Base-by-base conservation (phyloP, 92 coral and sea anemone species). In the Scolanthus callimorphus region DNA sequence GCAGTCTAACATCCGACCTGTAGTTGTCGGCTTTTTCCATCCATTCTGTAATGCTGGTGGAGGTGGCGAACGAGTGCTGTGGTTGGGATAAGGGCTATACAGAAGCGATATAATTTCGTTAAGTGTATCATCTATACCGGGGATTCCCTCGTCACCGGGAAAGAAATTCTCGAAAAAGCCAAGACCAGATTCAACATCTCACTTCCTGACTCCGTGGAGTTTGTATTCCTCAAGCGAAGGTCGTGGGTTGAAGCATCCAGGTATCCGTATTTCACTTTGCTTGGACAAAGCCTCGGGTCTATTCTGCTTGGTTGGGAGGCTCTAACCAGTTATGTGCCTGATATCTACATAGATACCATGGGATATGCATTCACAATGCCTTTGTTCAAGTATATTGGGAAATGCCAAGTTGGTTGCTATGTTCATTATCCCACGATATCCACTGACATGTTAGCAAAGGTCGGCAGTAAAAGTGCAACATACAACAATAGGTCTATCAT, bases 1-100 rank as follows among this genome's bases (percentile, higher is more conserved):
- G 20, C 70, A 70, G 27, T 48, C 51, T 29, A 39, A 68, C 69
- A 65, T 69, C 26, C 83, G 80, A 55, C 90, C 95, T 1, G 88
- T 85, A 3, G 89, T 90, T n/a, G 90, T 94, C 2, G 99, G 94
- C 11, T 94, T 94, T 57, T 88, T 94, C 46, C 99, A 94, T 38
- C 99, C 99, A 19, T 94, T 88, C 54, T 94, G 96, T 59, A 94
- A 94, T 54, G 99, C 99, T 29, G 99, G 99, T 23, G 99, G 99
- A 24, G 99, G 99, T 4, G 99, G 99, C 8, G 99, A 94, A 51
- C 72, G 96, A 55, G 99, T 94, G 6, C 63, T 94, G 60, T 94
- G 99, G 99, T 90, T 9, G 96, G 96, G 9, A 94, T 94, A 48
- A 95, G 99, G 20, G 96, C 99, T 17, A 64, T 94, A 45, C 99